Percentiles rank a stretch among this genome's conserved stretches.
These are phyloP conservation scores for Penaeus monodon DNA, from an alignment of 2,888 invertebrate genomes.

Conservation along the genomic window DNA sequence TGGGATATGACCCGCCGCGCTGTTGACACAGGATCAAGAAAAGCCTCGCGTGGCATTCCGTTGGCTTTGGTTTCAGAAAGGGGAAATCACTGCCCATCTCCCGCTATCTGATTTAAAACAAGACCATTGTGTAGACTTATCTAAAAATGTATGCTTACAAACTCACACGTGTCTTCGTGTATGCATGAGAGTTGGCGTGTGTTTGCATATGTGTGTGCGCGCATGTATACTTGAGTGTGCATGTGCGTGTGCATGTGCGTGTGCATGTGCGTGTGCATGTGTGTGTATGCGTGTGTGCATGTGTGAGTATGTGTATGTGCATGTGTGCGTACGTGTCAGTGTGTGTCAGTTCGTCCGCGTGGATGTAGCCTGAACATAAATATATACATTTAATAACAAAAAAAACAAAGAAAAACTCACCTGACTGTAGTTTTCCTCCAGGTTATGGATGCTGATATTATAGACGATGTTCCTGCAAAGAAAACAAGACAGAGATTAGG, in stretches of 20 bases:
- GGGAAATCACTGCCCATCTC: too few relatives aligned
- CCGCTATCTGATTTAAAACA: too few relatives aligned
- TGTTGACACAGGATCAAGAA: too few relatives aligned
- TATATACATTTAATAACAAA: too few relatives aligned
- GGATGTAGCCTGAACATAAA: too few relatives aligned
- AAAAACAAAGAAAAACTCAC: constrained; percentile 23
- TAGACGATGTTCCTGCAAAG: constrained; percentile 85
- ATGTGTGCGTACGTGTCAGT: background rate
- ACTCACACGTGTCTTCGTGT: too few relatives aligned
- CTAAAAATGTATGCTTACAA: too few relatives aligned
- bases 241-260: background rate
- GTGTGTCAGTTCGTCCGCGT: too few relatives aligned
- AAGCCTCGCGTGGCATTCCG: too few relatives aligned
- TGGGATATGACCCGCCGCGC: too few relatives aligned
- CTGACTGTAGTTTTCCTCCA: constrained; percentile 76
- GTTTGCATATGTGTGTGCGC: background rate
- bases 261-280: background rate
- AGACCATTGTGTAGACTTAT: too few relatives aligned
- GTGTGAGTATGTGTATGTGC: background rate
- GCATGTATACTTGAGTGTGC: background rate
- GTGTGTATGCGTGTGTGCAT: background rate
- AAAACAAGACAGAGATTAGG: constrained; percentile 37
- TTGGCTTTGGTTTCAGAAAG: too few relatives aligned
- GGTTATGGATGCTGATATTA: constrained; percentile 88
- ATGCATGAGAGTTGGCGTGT: background rate